These are phyloP conservation scores for Okamejei kenojei DNA, from an alignment of 2,797 vertebrate genomes.

Conservation along the genomic window DNA sequence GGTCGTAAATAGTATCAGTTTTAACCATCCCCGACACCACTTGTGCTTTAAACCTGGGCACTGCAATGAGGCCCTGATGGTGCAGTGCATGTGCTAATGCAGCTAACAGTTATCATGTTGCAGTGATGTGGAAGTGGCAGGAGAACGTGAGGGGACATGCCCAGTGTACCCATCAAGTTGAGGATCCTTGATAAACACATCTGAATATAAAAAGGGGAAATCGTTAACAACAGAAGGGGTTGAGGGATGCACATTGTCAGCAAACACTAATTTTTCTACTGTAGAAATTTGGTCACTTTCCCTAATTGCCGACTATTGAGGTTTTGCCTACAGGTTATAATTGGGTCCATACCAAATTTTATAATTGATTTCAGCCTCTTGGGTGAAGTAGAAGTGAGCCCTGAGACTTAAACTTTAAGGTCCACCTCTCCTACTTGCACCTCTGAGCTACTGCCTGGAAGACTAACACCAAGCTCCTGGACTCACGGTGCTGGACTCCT, in stretches of 20 bases:
- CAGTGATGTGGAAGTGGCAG: not conserved
- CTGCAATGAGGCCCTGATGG: not conserved
- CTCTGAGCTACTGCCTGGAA: not conserved
- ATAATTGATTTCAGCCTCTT: not conserved
- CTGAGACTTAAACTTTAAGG: not conserved
- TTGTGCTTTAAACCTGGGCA: not conserved
- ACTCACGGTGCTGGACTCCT: not conserved
- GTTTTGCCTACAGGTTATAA: not conserved
- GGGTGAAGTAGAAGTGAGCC: not conserved
- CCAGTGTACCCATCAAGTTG: not conserved
- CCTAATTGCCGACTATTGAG: not conserved
- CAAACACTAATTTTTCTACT: not conserved
- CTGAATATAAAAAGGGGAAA: not conserved
- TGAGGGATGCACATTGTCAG: not conserved
- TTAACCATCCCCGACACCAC: not conserved
- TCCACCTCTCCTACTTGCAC: not conserved
- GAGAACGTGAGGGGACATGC: not conserved
- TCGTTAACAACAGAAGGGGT: not conserved
- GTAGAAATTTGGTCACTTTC: not conserved
- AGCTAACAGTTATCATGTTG: not conserved
- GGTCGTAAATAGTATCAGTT: not conserved
- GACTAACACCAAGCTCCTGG: not conserved
- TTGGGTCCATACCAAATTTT: not conserved
- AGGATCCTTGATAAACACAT: not conserved
- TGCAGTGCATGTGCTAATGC: not conserved